A percentile compares a stretch with the other conserved stretches of the same genome.
Evolutionary conservation across 1,140 invertebrate species (phyloP).

Genomic region (Drosophila virilis): DNA sequence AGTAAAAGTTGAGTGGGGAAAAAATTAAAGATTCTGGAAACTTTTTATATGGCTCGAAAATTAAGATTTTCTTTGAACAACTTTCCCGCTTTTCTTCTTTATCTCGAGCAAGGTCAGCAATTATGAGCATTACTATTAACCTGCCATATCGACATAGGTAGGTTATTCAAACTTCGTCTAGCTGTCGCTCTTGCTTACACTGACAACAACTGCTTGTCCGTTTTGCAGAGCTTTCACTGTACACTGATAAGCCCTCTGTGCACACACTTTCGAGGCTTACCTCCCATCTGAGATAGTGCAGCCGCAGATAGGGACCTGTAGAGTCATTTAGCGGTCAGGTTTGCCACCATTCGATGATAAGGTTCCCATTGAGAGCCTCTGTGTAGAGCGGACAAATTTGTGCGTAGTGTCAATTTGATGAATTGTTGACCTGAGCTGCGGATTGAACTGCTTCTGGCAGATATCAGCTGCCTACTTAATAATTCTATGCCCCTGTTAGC

Average conservation of each 20-base stretch:
- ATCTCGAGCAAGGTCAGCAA: no score
- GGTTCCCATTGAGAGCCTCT: not conserved
- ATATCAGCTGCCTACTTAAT: not conserved
- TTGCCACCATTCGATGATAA: slow-evolving; percentile 49
- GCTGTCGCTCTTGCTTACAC: no score
- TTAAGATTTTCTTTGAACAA: no score
- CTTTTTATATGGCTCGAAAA: no score
- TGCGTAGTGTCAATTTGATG: slow-evolving; percentile 63
- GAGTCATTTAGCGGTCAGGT: slow-evolving; percentile 65
- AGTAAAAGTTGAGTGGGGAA: no score
- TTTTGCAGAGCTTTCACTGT: slow-evolving; percentile 3
- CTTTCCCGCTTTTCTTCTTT: no score
- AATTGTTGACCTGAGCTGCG: slow-evolving; percentile 36
- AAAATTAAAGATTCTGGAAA: no score
- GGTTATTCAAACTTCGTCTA: no score
- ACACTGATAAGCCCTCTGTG: slow-evolving; percentile 43
- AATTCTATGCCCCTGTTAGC: slow-evolving; percentile 20
- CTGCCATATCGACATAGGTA: no score
- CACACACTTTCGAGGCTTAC: slow-evolving; percentile 21
- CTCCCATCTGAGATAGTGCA: slow-evolving; percentile 16
- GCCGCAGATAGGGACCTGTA: not conserved
- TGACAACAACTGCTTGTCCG: no score
- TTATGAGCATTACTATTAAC: no score
- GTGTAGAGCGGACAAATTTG: slow-evolving; percentile 38
- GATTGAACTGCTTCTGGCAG: slow-evolving; percentile 28